A percentile compares a stretch with the other conserved stretches of the same genome.
Evolutionary conservation across 2,113 vertebrate species (phyloP).

Genomic region (Himantopus leucocephalus): DNA sequence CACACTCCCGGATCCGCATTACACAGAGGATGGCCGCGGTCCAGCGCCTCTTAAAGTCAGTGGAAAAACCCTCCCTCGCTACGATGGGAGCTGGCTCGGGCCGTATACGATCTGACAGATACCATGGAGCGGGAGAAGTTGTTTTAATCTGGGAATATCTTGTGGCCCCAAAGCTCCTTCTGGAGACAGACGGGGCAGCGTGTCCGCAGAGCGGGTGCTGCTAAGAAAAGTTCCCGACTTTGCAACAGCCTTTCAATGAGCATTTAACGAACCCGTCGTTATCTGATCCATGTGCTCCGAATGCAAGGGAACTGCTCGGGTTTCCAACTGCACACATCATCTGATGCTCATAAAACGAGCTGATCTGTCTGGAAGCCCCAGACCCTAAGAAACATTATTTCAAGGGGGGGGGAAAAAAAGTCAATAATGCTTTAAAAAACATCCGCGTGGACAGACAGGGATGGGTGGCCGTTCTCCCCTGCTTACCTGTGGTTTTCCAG

Average conservation of each 20-base stretch:
- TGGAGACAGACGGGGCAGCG: not conserved
- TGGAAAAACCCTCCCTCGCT: conserved; percentile 57
- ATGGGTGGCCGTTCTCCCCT: not conserved
- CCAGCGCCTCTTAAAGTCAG: conserved; percentile 35
- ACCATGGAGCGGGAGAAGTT: not conserved
- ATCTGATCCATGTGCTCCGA: conserved; percentile 35
- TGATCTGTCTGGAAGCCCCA: conserved; percentile 63
- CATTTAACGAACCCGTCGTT: not conserved
- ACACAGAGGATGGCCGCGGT: not conserved
- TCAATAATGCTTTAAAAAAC: not conserved
- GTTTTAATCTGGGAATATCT: conserved; percentile 34
- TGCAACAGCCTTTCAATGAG: not conserved
- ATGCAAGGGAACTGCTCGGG: not conserved
- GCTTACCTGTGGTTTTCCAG: not conserved
- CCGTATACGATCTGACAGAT: not conserved
- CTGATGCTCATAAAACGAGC: conserved; percentile 42
- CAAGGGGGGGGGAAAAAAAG: not conserved
- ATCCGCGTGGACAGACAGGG: not conserved
- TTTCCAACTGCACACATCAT: conserved; percentile 43
- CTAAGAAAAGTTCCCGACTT: not conserved
- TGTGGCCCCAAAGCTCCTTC: not conserved
- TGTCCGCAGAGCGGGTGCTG: not conserved
- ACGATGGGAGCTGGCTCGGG: not conserved
- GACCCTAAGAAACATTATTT: conserved; percentile 6
- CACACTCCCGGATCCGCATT: conserved; percentile 57